Evolutionary conservation across 2,797 vertebrate species (phyloP), one percentile per base, ranked within the genome.

Genomic region (Eulemur rubriventer): DNA sequence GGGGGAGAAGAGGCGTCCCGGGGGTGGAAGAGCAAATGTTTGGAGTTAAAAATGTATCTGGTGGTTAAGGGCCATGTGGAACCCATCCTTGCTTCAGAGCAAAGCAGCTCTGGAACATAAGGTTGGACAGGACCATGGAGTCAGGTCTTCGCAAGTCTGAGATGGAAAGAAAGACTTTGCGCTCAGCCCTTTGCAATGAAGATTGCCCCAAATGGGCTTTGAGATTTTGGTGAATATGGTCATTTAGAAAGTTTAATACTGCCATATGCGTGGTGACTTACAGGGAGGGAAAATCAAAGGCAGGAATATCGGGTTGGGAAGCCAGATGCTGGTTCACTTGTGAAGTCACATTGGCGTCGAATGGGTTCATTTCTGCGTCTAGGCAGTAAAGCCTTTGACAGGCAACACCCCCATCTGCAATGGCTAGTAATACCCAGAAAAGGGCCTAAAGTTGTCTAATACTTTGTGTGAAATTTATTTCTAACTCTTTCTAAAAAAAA

Each of bases 401-500:
- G 38, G 22, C 33, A 28, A 46, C 4, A 16, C 22, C 10, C 8
- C n/a, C 59, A 33, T 6, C 30, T 16, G 43, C 69, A 78, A 55
- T 22, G 26, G 22, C n/a, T 38, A 35, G 7, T 65, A 43, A 48
- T 24, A 33, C 24, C 30, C 24, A 65, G 69, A 59, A 17, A 57
- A 24, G 33, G 38, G 9, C 18, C 41, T 69, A 24, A 18, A 69
- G 18, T 13, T 24, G 22, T 69, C 35, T 48, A 22, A 57, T 38
- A 43, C 22, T 78, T 78, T 79, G 4, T 61, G 50, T 79, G 18
- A 70, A 57, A 80, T 48, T 26, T 48, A 33, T 13, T 6, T 69
- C 24, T 67, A 50, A 73, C 20, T 72, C 30, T 73, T 86, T 57
- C 38, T 86, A 43, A 73, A 38, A 83, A 38, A 83, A 79, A 83